These are phyloP conservation scores for Cuculus canorus DNA, from an alignment of 2,797 vertebrate species.

Conservation along the genomic window DNA sequence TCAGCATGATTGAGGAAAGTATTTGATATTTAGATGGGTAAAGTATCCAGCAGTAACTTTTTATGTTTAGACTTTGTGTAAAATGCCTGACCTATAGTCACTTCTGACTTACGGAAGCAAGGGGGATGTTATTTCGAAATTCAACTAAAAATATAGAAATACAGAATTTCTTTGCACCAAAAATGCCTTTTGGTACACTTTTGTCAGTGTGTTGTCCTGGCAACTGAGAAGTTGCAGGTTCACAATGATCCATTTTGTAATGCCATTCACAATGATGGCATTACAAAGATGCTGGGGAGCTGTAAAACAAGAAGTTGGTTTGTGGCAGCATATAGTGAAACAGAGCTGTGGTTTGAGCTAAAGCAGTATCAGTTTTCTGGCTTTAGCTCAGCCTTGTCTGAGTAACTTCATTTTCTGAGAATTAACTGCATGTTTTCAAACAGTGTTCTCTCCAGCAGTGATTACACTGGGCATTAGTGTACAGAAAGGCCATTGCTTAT, in stretches of 20 bases:
- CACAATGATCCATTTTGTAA: accelerated
- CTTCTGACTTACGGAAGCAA: not conserved
- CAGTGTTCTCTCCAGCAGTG: no score
- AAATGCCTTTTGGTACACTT: not conserved
- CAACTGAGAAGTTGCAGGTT: not conserved
- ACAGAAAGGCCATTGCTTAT: no score
- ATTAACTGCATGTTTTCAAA: no score
- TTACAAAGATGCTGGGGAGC: not conserved
- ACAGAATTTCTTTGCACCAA: not conserved
- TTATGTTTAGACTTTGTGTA: not conserved
- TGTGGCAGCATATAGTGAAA: not conserved
- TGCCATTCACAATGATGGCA: no score
- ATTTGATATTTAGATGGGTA: not conserved
- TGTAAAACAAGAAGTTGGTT: not conserved
- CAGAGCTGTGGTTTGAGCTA: not conserved
- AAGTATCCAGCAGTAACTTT: not conserved
- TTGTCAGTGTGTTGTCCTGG: constrained; percentile 20
- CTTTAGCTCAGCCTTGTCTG: no score
- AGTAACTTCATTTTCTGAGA: no score
- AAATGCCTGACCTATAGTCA: not conserved
- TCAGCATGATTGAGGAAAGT: not conserved
- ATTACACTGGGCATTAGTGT: no score
- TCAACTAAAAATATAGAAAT: not conserved
- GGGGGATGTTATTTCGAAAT: not conserved
- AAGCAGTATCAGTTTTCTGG: no score